Evolutionary conservation across 2,888 invertebrate genomes (phyloP), one percentile per base, ranked within the genome.

Genomic region (Tinea trinotella): DNA sequence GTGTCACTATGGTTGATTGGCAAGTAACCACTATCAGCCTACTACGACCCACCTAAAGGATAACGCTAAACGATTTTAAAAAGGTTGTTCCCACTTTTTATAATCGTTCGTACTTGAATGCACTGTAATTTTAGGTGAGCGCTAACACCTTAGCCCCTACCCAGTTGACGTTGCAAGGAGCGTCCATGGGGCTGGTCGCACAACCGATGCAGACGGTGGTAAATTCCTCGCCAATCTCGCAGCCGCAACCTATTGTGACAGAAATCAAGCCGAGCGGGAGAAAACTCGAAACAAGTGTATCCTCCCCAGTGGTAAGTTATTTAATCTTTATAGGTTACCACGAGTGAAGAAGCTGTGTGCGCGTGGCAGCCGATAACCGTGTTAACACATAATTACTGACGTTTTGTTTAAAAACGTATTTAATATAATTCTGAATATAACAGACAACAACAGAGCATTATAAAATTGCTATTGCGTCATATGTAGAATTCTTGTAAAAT

Each of bases 191-290:
- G 0, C 65, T 81, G 48, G 64, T 81, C 12, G 63, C 78, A 1
- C 65, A 70, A 1, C 71, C 77, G 0, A 70, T 73, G 20, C 77
- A 74, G 55, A 34, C 52, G 2, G 50, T 68, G 71, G 6, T 66
- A 24, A 19, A 15, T 1, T 10, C 40, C 30, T 6, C 34, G 13
- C 19, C n/a, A n/a, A 18, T 40, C 2, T 17, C 19, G 3, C 22
- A 20, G 17, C 19, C 18, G 9, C 48, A 48, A 48, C 12, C 52
- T 2, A 15, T 76, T 0, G 61, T 76, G 1, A 56, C 74, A 0
- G 79, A 78, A 53, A 65, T 74, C 57, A 81, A 82, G 61, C 63
- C 55, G 3, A 81, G 80, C 9, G 79, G 80, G 1, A 79, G 78
- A 1, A 81, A 81, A 56, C 15, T 56, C 1, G 63, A 63, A 54